Conservation (phyloP, 2,888 invertebrate genomes). For the Dolichopus griseipennis region DNA sequence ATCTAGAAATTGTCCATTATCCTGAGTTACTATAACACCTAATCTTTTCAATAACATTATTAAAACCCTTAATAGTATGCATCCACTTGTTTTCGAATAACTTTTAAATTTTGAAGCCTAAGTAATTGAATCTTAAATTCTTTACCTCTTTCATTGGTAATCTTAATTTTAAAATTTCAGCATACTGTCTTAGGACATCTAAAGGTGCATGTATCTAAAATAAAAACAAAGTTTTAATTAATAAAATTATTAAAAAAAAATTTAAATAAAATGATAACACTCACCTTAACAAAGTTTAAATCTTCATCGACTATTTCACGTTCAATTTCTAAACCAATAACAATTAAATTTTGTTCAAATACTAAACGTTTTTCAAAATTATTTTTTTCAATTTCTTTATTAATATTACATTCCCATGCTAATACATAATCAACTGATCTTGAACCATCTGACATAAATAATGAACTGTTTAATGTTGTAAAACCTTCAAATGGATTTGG, state of each 20-base stretch:
- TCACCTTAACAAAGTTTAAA: slow-evolving; percentile 68
- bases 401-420: slow-evolving; percentile 61
- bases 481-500: slow-evolving; percentile 20
- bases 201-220: slow-evolving; percentile 75
- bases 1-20: too few relatives aligned
- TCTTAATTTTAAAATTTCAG: slow-evolving; percentile 82
- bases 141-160: slow-evolving; percentile 86
- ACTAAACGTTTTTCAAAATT: slow-evolving; percentile 47
- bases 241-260: background rate
- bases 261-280: slow-evolving; percentile 9
- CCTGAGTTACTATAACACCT: too few relatives aligned
- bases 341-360: slow-evolving; percentile 62
- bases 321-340: slow-evolving; percentile 68
- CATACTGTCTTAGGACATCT: slow-evolving; percentile 73
- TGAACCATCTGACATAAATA: slow-evolving; percentile 61
- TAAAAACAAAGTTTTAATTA: background rate
- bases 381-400: slow-evolving; percentile 40
- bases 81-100: too few relatives aligned
- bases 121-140: too few relatives aligned
- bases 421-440: slow-evolving; percentile 70
- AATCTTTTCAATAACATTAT: too few relatives aligned
- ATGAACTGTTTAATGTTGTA: slow-evolving; percentile 37
- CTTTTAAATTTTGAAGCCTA: too few relatives aligned
- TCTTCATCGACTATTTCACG: slow-evolving; percentile 58
- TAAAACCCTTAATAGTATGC: too few relatives aligned